These are phyloP conservation scores for Drosophila anomalata DNA, from an alignment of 2,888 invertebrate species.

Conservation along the genomic window DNA sequence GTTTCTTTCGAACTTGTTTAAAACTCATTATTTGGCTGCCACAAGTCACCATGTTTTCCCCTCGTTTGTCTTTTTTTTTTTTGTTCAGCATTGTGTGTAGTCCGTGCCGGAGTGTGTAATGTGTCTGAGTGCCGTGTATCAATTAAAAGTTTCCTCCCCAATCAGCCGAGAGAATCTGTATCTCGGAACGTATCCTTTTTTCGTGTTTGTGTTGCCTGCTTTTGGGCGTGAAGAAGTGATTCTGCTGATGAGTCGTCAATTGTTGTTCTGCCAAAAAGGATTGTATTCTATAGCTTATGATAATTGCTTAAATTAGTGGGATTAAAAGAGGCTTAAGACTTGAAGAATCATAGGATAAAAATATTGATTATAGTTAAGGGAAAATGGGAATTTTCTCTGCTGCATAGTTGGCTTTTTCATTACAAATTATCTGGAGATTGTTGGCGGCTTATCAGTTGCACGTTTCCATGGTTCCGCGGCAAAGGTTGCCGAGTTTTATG, in stretches of 20 bases:
- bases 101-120: conserved; percentile 6
- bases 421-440: conserved; percentile 27
- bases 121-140: conserved; percentile 43
- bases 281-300: no score
- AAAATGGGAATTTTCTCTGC: not conserved
- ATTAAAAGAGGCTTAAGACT: conserved; percentile 25
- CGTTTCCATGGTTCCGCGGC: conserved; percentile 17
- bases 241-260: conserved; percentile 46
- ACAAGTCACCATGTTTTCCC: conserved; percentile 29
- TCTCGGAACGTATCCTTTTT: conserved; percentile 17
- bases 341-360: not conserved
- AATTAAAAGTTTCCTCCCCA: conserved; percentile 64
- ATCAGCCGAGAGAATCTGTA: conserved; percentile 13
- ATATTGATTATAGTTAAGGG: not conserved
- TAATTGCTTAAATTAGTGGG: conserved; percentile 28
- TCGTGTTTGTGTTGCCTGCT: conserved; percentile 30
- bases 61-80: conserved; percentile 3
- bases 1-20: conserved; percentile 60
- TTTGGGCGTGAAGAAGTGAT: conserved; percentile 48
- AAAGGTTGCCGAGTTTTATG: conserved; percentile 52
- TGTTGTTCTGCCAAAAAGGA: no score
- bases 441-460: conserved; percentile 27
- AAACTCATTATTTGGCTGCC: conserved; percentile 61
- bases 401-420: conserved; percentile 14
- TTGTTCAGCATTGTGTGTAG: conserved; percentile 19